Percentiles rank a stretch among this genome's conserved stretches.
phyloP scores from a whole-genome alignment of 2,888 invertebrate genomes.

The Eupithecia subumbrata region DNA sequence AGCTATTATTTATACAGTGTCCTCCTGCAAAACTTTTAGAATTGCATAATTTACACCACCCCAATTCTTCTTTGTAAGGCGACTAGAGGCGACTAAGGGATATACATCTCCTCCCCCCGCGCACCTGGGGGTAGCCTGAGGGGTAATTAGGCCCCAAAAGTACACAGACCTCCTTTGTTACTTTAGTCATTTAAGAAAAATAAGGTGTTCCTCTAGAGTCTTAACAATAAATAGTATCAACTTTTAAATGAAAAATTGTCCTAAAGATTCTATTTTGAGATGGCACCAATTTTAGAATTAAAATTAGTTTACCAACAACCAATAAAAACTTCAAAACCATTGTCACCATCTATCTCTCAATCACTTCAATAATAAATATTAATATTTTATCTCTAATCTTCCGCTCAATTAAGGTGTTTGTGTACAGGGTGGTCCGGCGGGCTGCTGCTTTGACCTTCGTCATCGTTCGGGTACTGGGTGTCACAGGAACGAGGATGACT shows the following conservation, averaged over 20 bases:
- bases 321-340: conserved; percentile 29
- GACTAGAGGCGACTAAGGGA: too few species aligned
- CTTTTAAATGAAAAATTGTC: not conserved
- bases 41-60: too few species aligned
- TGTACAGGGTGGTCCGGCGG: conserved; percentile 73
- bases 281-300: not conserved
- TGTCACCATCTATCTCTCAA: conserved; percentile 55
- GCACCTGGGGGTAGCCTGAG: conserved; percentile 24
- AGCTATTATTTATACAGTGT: too few species aligned
- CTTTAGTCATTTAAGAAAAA: conserved; percentile 58
- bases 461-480: conserved; percentile 68
- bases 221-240: not conserved
- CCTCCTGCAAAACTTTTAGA: too few species aligned
- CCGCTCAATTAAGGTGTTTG: conserved; percentile 75
- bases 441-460: conserved; percentile 65
- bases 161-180: conserved; percentile 49
- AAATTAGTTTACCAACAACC: not conserved
- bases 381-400: conserved; percentile 71
- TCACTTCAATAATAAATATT: conserved; percentile 43
- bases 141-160: conserved; percentile 61
- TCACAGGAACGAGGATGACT: conserved; percentile 48
- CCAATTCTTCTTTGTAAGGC: too few species aligned
- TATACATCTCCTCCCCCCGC: conserved; percentile 4
- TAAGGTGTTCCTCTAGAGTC: conserved; percentile 47
- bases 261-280: not conserved